Base-by-base conservation (phyloP, 1,140 invertebrate species). In the Apis dorsata region DNA sequence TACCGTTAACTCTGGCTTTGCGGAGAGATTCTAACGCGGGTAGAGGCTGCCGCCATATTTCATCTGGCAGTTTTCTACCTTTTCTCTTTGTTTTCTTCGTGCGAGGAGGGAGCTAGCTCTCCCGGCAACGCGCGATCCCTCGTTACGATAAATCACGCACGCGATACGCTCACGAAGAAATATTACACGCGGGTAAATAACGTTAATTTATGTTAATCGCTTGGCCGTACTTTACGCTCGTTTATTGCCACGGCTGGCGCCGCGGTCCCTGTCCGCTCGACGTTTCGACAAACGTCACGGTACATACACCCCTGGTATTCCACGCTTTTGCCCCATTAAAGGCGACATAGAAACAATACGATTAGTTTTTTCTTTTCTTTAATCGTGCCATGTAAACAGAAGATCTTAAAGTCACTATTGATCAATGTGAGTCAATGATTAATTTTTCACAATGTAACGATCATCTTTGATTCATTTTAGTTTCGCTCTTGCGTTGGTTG, bases 131-230 rank as follows among this genome's bases (percentile, higher is more conserved):
- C 51, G 68, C 75, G 68, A 84, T 86, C 76, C 65, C 74, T 73
- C 51, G 34, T 73, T 57, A 80, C 77, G 81, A 84, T 86, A 87
- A 86, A 87, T 83, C 85, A 69, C 44, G n/a, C 73, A 65, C 55
- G 70, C 68, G 65, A 83, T 86, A 76, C 65, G 55, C 66, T 57
- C 13, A 13, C 66, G 72, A 55, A n/a, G 76, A 80, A 78, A 76
- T 86, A 83, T 85, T 74, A 83, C 59, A 51, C 55, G 15, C 59
- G 28, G 60, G 70, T 84, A 87, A 87, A 86, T 71, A 86, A 66
- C 69, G 34, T 60, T 77, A 86, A 80, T 83, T 87, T 81, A 86
- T 83, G 75, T 85, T 75, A 76, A 79, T 78, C 74, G 80, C 73
- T 28, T 9, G 17, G 62, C 53, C 63, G 73, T 81, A 77, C 63